A percentile compares a stretch with the other conserved stretches of the same genome.
phyloP scores from a whole-genome alignment of 2,113 vertebrate genomes.

The Caracal caracal region DNA sequence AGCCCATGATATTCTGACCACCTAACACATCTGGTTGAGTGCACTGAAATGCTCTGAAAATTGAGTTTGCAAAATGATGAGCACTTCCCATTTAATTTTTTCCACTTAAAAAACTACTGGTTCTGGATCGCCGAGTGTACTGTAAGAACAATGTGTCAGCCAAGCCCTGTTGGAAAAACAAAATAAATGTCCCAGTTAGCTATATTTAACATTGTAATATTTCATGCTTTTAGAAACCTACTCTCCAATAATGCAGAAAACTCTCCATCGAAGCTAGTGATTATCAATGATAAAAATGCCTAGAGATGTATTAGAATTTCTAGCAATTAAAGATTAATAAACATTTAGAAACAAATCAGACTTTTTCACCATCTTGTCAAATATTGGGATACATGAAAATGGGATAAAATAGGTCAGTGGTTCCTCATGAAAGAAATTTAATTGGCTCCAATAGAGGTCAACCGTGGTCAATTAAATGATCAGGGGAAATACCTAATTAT shows the following conservation, averaged over 20 bases:
- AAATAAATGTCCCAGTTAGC: constrained; percentile 59
- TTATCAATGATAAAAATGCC: background rate
- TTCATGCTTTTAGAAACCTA: constrained; percentile 27
- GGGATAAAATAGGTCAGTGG: constrained; percentile 61
- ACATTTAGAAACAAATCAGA: background rate
- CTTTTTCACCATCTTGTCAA: constrained; percentile 38
- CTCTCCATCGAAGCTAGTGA: background rate
- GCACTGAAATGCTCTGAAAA: background rate
- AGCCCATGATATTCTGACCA: background rate
- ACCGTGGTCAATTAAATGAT: constrained; percentile 66
- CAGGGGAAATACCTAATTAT: constrained; percentile 67
- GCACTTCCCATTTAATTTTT: constrained; percentile 43
- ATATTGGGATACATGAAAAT: constrained; percentile 41
- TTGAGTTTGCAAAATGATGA: constrained; percentile 25
- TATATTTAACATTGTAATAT: constrained; percentile 49
- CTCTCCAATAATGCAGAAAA: background rate
- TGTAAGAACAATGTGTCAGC: constrained; percentile 28
- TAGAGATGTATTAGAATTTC: background rate
- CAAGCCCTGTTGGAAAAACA: constrained; percentile 36
- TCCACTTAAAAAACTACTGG: constrained; percentile 25
- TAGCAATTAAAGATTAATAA: constrained; percentile 34
- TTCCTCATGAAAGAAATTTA: constrained; percentile 74
- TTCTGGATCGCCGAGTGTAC: constrained; percentile 36
- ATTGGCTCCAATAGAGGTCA: constrained; percentile 64
- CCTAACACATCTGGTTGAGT: background rate